Base-by-base conservation (phyloP, 1,140 invertebrate species). In the Lethocerus indicus region DNA sequence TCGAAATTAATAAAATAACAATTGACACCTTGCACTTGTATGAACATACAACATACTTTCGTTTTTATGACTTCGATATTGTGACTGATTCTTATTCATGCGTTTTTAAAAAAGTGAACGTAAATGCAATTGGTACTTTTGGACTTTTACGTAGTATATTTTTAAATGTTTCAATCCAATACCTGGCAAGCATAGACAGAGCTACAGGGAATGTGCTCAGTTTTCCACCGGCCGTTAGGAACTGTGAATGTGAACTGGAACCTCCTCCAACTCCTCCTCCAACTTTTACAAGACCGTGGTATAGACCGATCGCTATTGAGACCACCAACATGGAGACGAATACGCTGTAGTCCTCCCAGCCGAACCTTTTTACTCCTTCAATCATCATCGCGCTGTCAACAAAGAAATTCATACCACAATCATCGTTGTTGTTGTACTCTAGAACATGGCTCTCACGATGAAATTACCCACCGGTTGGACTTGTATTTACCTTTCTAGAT, bases 251-350 rank as follows among this genome's bases (percentile, higher is more conserved):
- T 13, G 43, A 26, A 43, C 47, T 24, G 18, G 44, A 46, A 7
- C 32, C 47, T 42, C 41, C 32, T 26, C 28, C 13, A 12, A 13
- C 25, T 41, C 58, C 85, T 79, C 54, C 80, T 81, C 16, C 71
- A 59, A 32, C 71, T 66, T 16, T 23, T 32, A 5, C 79, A 75
- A 58, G 78, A 81, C 74, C 76, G 57, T 75, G 85, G 64, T 82
- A 87, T 2, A 87, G 62, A 0, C 86, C 86, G 51, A 88, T 87
- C 1, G 76, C 64, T 0, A 80, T 69, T 6, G 82, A 86, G 1
- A 79, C 57, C 0, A 73, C 61, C 43, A 87, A 64, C 72, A 86
- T 78, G 2, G 62, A 60, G 2, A 67, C 73, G 58, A 86, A 84
- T 13, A 86, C 71, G 0, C 70, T 57, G 65, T 83, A 84, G 63